Evolutionary conservation across 2,113 vertebrate species (phyloP).

Genomic region (Silurus meridionalis): DNA sequence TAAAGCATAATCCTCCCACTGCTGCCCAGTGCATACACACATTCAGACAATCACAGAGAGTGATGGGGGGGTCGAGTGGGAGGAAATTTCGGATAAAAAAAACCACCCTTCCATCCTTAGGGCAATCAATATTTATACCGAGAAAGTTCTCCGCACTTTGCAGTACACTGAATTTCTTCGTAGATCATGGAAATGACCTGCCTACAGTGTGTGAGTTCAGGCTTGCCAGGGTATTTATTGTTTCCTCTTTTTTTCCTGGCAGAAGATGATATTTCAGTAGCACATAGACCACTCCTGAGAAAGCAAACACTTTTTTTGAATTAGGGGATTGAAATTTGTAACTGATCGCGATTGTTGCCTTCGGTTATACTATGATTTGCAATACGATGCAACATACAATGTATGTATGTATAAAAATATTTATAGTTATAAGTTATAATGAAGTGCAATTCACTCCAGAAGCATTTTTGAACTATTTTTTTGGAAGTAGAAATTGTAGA

Average conservation of each 20-base stretch:
- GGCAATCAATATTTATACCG: conserved; percentile 1
- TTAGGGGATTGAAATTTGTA: background rate
- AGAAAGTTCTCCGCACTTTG: background rate
- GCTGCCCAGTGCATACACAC: background rate
- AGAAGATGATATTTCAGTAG: background rate
- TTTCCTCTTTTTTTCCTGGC: background rate
- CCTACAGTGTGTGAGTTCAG: background rate
- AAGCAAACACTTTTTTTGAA: background rate
- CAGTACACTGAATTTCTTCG: background rate
- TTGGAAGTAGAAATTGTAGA: background rate
- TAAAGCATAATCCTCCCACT: conserved; percentile 1
- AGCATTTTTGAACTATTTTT: background rate
- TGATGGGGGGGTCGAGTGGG: background rate
- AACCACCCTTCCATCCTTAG: background rate
- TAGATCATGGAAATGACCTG: conserved; percentile 2
- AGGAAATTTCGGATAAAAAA: background rate
- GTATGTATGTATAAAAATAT: too few species aligned
- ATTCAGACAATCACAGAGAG: background rate
- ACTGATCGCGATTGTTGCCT: background rate
- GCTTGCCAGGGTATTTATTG: conserved; percentile 1
- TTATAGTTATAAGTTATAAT: too few species aligned
- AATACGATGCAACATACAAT: background rate
- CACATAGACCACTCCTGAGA: background rate
- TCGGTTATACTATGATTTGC: background rate
- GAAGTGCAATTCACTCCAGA: background rate